Evolutionary conservation across 2,888 invertebrate genomes (phyloP).

Genomic region (Nephrotoma guestfalica): DNA sequence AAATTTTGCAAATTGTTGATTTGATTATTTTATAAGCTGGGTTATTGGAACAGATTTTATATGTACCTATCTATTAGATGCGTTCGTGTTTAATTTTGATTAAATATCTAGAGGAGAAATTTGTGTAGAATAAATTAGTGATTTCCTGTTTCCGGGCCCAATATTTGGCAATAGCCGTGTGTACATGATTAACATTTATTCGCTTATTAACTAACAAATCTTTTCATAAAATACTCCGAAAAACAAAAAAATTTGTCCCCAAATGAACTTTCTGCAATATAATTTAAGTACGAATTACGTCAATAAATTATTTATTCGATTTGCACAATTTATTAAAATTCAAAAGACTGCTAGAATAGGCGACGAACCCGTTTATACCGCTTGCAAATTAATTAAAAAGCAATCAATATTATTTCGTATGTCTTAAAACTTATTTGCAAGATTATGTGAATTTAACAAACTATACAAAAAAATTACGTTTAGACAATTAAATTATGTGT

Average conservation of each 20-base stretch:
- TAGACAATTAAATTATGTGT: neutral
- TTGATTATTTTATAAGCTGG: neutral
- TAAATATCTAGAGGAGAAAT: neutral
- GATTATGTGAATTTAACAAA: no score
- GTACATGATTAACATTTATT: neutral
- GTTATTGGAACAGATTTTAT: neutral
- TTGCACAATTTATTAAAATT: neutral
- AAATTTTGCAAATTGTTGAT: neutral
- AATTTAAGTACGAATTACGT: neutral
- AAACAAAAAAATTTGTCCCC: neutral
- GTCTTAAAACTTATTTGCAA: no score
- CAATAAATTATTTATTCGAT: no score
- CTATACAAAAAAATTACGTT: neutral
- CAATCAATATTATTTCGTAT: no score
- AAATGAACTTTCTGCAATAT: neutral
- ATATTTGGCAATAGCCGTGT: neutral
- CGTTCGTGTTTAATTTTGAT: no score
- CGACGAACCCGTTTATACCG: neutral
- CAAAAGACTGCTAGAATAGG: neutral
- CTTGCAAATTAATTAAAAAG: no score
- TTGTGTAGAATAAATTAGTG: neutral
- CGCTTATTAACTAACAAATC: neutral
- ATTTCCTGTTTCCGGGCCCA: neutral
- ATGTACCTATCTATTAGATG: no score
- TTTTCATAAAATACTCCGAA: neutral